Conservation (phyloP, 2,888 invertebrate genomes). For the Lycophotia porphyrea region DNA sequence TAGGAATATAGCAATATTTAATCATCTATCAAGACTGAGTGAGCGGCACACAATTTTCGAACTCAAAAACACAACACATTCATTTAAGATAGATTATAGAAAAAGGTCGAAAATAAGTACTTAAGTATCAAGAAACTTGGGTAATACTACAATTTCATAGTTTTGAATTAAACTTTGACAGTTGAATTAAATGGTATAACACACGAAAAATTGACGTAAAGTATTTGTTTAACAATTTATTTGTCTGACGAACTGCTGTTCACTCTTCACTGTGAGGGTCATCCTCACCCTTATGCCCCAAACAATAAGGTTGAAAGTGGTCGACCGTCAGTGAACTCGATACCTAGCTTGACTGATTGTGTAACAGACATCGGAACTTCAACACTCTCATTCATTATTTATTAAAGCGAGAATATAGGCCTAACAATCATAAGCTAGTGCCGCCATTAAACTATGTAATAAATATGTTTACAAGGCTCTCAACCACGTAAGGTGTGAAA, state of each 20-base stretch:
- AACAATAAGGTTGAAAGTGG: no score
- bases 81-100: neutral
- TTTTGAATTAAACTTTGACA: neutral
- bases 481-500: constrained; percentile 32
- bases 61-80: neutral
- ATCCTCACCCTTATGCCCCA: no score
- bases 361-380: neutral
- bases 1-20: neutral
- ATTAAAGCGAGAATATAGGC: neutral
- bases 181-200: neutral
- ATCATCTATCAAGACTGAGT: constrained; percentile 20
- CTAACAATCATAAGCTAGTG: neutral
- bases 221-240: neutral
- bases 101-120: neutral
- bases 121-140: neutral
- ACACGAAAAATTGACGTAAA: neutral
- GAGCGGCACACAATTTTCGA: neutral
- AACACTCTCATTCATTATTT: constrained; percentile 2
- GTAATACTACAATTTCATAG: neutral
- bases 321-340: no score
- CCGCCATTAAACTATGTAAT: constrained; percentile 15
- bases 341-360: neutral
- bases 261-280: no score
- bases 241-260: neutral
- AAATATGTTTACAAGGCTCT: constrained; percentile 22